phyloP scores from a whole-genome alignment of 2,797 vertebrate genomes.

The Denticeps clupeoides region DNA sequence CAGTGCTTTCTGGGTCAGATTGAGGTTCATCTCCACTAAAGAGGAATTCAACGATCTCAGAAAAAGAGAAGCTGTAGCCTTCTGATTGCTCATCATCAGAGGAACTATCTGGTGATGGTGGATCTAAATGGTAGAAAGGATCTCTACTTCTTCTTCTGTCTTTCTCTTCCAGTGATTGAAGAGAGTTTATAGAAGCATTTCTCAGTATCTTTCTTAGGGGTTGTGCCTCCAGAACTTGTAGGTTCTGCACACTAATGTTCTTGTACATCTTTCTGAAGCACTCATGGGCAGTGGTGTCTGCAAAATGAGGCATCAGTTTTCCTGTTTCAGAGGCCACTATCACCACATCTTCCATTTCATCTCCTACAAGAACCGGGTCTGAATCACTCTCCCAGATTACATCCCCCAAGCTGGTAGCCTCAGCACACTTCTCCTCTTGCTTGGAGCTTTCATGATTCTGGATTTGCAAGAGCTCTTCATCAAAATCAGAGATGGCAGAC shows the following conservation, averaged over 20 bases:
- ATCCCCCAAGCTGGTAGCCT: conserved; percentile 14
- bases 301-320: conserved; percentile 15
- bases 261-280: conserved; percentile 46
- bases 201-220: conserved; percentile 17
- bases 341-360: conserved; percentile 21
- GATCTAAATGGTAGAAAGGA: conserved; percentile 27
- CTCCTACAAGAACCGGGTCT: conserved; percentile 5
- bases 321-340: conserved; percentile 23
- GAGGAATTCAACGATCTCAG: conserved; percentile 48
- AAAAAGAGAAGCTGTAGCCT: conserved; percentile 41
- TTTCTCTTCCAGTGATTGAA: conserved; percentile 21
- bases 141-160: conserved; percentile 21
- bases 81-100: conserved; percentile 28
- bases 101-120: conserved; percentile 26
- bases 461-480: conserved; percentile 18
- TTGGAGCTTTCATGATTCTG: conserved; percentile 11
- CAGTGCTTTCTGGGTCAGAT: conserved; percentile 22
- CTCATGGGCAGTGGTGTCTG: conserved; percentile 23
- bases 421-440: background rate
- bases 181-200: conserved; percentile 25
- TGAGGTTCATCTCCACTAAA: conserved; percentile 40
- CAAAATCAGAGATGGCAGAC: conserved; percentile 19
- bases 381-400: conserved; percentile 42
- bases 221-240: conserved; percentile 41
- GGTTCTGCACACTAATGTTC: conserved; percentile 51